Evolutionary conservation across 2,888 invertebrate species (phyloP), one percentile per base, ranked within the genome.

Genomic region (Drosophila infuscata): DNA sequence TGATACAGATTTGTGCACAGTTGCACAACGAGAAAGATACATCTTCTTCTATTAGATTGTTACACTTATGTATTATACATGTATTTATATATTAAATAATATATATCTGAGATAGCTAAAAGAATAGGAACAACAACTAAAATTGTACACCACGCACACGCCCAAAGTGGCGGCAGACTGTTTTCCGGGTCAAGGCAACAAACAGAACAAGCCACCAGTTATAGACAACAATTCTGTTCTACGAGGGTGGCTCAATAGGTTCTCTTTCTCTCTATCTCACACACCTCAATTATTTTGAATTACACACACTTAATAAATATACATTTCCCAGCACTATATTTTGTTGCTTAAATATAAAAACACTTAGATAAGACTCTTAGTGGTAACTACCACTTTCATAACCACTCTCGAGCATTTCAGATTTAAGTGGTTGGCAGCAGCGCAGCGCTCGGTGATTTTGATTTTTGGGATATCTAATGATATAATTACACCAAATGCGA

Each of bases 101-200:
- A 48, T 70, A 35, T 38, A 33, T 48, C 20, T 17, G 32, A 56
- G 71, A 62, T 38, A 49, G 63, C 63, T 12, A 49, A 30, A 36
- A 63, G n/a, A 58, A 58, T 36, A 41, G 56, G 49, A 68, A 68
- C 46, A 66, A 67, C 38, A 67, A 70, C 20, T 49, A 12, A 59
- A 41, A 51, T 20, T 38, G 20, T 41, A 25, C 65, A 53, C 32
- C 48, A 65, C 56, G 53, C 58, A 76, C 76, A 76, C 67, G 48
- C 57, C 58, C 62, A 48, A 70, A 46, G 35, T 36, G 46, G 30
- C 56, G 59, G 41, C 70, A 29, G 53, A 48, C 35, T 59, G 33
- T 62, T 81, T 81, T 79, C 70, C 78, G 71, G 84, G 83, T 84
- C 83, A 83, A 83, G 84, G 84, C 72, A 66, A 73, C 35, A 41